These are phyloP conservation scores for Mellilla xanthometata DNA, from an alignment of 2,888 invertebrate species.

Conservation along the genomic window DNA sequence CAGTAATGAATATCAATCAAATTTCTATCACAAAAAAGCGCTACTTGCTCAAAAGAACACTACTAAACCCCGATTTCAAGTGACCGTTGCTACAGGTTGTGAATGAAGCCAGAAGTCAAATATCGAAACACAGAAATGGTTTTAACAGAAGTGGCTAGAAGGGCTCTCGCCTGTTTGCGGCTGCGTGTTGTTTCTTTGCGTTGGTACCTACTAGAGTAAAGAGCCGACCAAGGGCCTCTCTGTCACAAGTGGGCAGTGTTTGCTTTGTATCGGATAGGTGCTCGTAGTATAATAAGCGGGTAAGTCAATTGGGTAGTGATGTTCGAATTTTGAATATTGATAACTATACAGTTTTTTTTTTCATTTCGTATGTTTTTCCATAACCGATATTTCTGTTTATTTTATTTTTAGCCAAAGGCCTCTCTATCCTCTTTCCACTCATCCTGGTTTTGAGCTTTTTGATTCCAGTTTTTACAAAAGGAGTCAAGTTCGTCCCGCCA, in stretches of 20 bases:
- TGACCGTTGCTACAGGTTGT: constrained; percentile 23
- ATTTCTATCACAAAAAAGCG: not conserved
- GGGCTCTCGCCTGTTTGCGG: constrained; percentile 46
- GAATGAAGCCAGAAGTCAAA: constrained; percentile 27
- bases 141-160: constrained; percentile 62
- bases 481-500: too few species aligned
- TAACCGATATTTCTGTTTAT: too few species aligned
- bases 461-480: too few species aligned
- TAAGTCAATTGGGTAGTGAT: not conserved
- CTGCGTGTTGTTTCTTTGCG: constrained; percentile 48
- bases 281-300: constrained; percentile 6
- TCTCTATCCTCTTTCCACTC: too few species aligned
- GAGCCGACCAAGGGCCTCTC: constrained; percentile 21
- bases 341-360: too few species aligned
- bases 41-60: not conserved
- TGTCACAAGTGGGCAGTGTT: constrained; percentile 19
- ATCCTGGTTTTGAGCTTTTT: too few species aligned
- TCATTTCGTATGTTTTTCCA: too few species aligned
- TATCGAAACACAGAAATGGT: constrained; percentile 63
- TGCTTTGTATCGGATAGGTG: constrained; percentile 20
- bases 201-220: constrained; percentile 20
- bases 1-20: too few species aligned
- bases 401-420: too few species aligned
- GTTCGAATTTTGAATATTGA: too few species aligned
- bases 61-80: too few species aligned